Percentiles rank a stretch among this genome's conserved stretches.
Conservation (phyloP, 1,140 invertebrate genomes). For the Argopecten irradians region DNA sequence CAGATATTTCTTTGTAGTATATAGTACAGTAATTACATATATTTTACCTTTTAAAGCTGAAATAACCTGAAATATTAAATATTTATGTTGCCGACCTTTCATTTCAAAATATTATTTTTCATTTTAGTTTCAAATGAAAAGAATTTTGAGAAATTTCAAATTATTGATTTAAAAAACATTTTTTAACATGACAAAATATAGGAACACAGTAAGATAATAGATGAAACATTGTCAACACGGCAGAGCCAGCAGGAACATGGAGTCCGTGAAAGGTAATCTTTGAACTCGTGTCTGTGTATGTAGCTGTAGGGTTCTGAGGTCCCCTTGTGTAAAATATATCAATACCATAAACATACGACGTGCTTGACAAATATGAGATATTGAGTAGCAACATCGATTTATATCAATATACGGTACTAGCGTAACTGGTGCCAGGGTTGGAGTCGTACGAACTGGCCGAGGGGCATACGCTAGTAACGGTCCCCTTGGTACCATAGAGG, state of each 20-base stretch:
- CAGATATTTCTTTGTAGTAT: no score
- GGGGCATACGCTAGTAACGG: background rate
- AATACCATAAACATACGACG: slow-evolving; percentile 9
- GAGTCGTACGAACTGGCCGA: background rate
- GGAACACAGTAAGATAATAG: background rate
- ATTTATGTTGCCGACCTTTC: no score
- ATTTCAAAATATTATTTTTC: no score
- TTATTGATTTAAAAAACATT: no score
- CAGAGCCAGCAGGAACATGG: background rate
- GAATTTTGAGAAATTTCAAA: no score
- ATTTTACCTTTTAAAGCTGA: no score
- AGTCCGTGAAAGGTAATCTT: slow-evolving; percentile 1
- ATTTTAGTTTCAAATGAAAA: no score
- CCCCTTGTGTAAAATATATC: slow-evolving; percentile 21
- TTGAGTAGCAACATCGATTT: slow-evolving; percentile 11
- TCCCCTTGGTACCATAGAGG: background rate
- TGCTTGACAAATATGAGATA: slow-evolving; percentile 12
- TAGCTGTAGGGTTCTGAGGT: background rate
- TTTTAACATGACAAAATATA: background rate
- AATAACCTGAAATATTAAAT: no score
- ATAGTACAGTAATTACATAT: no score
- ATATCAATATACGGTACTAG: slow-evolving; percentile 3
- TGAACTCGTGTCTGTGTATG: slow-evolving; percentile 6
- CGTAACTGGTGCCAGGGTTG: background rate
- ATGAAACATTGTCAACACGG: background rate